Base-by-base conservation (phyloP, 1,140 invertebrate species). In the Chrysomallon squamiferum region DNA sequence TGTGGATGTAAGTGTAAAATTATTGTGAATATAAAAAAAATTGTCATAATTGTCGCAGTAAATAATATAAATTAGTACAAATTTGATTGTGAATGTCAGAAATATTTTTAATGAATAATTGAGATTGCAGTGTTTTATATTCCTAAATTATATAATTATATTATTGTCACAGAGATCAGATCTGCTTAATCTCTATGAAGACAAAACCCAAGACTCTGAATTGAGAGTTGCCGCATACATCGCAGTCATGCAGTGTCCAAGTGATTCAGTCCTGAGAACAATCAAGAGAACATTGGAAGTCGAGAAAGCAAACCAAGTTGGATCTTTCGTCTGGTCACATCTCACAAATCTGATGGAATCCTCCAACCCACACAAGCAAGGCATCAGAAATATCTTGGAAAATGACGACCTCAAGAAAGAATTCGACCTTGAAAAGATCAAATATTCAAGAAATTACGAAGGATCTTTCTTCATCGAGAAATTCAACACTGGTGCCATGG, bases 311-410 rank as follows among this genome's bases (percentile, higher is more conserved):
- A 96, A 96, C 84, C 95, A 97, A 94, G 76, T 78, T 52, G 94
- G 94, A 11, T 94, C 94, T 11, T 97, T 95, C 79, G 91, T 97
- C 5, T 96, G 45, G 93, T 95, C 93, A 54, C 94, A 97, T 82
- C 85, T 97, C 38, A 92, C 89, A 63, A 96, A 96, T 83, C 79
- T 95, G 25, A 89, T 92, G 56, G 91, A 93, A 68, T 94, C 93
- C 0, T 92, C 93, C 0, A 89, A 93, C 3, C 93, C 94, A 0
- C 91, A 90, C 15, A 89, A 91, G 73, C 89, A 93, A 11, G 91
- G 93, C 77, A 90, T 96, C 32, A 93, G 95, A 80, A 91, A 91
- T 56, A 86, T 97, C 13, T 83, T 97, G 1, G 90, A 91, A 0
- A 90, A 93, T 68, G 81, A 89, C 52, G 89, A 91, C 29, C 83